Base-by-base conservation (phyloP, 1,140 invertebrate genomes). In the Drosophila saltans region DNA sequence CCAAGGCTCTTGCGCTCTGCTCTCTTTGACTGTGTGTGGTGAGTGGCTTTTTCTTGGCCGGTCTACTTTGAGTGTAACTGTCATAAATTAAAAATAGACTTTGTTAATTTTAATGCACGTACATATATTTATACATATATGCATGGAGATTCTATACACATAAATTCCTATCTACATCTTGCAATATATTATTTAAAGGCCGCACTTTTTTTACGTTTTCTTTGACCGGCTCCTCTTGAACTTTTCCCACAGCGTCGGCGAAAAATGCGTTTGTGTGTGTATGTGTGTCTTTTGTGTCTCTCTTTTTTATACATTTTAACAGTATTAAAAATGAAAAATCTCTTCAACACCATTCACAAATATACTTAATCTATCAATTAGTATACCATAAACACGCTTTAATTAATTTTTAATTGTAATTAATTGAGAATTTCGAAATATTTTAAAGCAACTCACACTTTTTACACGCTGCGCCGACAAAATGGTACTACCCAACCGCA, bases 51-150 rank as follows among this genome's bases (percentile, higher is more conserved):
- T 88, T 88, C 69, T 79, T 75, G 80, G 82, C 75, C 79, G 79
- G 83, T 81, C 81, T 48, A 5, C 72, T 26, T 33, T 59, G 57
- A 59, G 82, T 78, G 70, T 78, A 80, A 81, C 62, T 64, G 81
- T 89, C 84, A 89, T 89, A 89, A 73, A 90, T 90, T 89, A 89
- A 89, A 89, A 89, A 89, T 89, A 89, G 84, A 80, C 68, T 58
- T 64, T 55, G 68, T 68, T 67, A 67, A 73, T 73, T 88, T 86
- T 52, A 66, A 77, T 73, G 69, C 73, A 61, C 72, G 70, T 75
- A 81, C 69, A 62, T 78, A 41, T 45, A 28, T 28, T 11, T 43
- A 33, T 61, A 63, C 59, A 63, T 67, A 24, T 41, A 57, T 56
- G 7, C 56, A 64, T 64, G 45, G 45, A 52, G 45, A 52, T 52